A percentile compares a stretch with the other conserved stretches of the same genome.
phyloP scores from a whole-genome alignment of 2,113 vertebrate genomes.

The Aspidoscelis tigris region DNA sequence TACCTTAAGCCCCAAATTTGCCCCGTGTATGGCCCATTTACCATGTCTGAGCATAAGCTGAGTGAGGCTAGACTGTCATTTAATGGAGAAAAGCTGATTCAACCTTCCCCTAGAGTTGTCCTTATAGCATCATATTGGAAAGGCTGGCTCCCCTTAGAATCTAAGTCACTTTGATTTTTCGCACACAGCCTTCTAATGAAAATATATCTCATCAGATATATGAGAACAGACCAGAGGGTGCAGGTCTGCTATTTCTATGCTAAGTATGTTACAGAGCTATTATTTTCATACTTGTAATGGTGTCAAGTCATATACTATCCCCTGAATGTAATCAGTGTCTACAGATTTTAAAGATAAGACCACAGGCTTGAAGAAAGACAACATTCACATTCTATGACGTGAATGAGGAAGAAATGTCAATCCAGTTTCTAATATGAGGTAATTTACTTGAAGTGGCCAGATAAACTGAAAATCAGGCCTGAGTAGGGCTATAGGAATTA shows the following conservation, averaged over 20 bases:
- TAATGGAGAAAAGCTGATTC: too few species aligned
- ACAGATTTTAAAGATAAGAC: background rate
- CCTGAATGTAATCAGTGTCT: background rate
- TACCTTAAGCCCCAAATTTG: too few species aligned
- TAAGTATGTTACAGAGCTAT: background rate
- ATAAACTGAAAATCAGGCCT: background rate
- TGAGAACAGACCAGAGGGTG: background rate
- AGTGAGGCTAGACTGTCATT: too few species aligned
- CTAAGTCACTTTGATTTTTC: background rate
- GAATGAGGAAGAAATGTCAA: background rate
- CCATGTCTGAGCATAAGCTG: too few species aligned
- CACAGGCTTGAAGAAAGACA: background rate
- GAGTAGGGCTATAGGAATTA: constrained; percentile 29
- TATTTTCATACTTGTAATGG: background rate
- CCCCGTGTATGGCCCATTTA: too few species aligned
- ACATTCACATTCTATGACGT: fast-evolving
- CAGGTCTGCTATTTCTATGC: background rate
- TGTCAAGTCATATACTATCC: background rate
- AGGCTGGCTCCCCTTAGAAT: background rate
- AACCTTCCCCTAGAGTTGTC: background rate
- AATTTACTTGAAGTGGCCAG: background rate
- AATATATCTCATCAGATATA: background rate
- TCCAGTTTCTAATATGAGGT: background rate
- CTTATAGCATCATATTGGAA: background rate
- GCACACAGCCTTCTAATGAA: background rate